Evolutionary conservation across 2,888 invertebrate genomes (phyloP), one percentile per base, ranked within the genome.

Genomic region (Hypolimnas misippus): DNA sequence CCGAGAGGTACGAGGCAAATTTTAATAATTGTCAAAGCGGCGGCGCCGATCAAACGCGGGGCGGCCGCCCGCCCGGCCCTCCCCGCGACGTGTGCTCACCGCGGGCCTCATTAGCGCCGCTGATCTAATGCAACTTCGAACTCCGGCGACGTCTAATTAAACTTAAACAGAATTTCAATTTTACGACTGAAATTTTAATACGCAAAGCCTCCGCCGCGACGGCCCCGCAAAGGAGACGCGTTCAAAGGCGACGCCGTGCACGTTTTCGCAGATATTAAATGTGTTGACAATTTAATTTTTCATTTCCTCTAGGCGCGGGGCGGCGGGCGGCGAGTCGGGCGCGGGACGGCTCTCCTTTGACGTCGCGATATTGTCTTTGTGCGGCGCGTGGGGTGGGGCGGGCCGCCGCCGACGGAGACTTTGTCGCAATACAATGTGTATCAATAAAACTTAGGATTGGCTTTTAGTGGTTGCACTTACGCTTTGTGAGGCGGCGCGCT

Each of bases 1-100:
- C 84, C 83, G 89, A 87, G 89, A 87, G 89, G 89, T 89, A 89
- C 90, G 89, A 87, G 91, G 91, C 92, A 89, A 92, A 92, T 92
- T 92, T 92, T 92, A 92, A 92, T 92, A 92, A 92, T 92, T 92
- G 92, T 92, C 92, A 92, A 92, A 92, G 92, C 92, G 91, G 88
- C 92, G 92, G 92, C 88, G 82, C 80, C 91, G 90, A 92, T 92
- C 92, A 92, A 92, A 92, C 89, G 89, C 84, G 79, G 77, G 83
- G 85, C 78, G 71, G 55, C 66, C 66, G 63, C 73, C 72, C 72
- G 68, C 69, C 61, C 66, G 40, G 50, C 61, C 63, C 59, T 69
- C 69, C 62, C 84, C 83, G 87, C 78, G 86, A 86, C 87, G 87
- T 87, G 85, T 86, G 88, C 87, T 80, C 84, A 81, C 86, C 87